Conservation (phyloP, 2,888 invertebrate species). For the Clitarchus hookeri region DNA sequence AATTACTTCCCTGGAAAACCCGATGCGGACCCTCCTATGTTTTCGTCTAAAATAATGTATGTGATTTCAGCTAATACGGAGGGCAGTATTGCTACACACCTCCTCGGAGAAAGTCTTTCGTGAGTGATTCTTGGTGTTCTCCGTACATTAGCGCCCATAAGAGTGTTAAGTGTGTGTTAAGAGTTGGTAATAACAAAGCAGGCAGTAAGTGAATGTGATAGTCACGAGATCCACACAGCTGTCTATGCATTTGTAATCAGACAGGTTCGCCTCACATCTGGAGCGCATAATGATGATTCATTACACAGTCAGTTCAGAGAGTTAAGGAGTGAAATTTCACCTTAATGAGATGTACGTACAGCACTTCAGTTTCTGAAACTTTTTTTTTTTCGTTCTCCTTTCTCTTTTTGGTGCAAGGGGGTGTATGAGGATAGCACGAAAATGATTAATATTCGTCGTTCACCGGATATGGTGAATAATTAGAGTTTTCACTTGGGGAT, state of each 20-base stretch:
- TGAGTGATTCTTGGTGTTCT: not conserved
- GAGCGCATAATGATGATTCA: not conserved
- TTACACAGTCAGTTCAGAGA: not conserved
- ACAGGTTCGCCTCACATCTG: not conserved
- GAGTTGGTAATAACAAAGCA: not conserved
- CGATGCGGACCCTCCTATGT: not conserved
- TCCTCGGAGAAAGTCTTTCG: not conserved
- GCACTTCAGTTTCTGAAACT: not conserved
- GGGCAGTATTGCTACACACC: not conserved
- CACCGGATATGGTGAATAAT: not conserved
- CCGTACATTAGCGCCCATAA: not conserved
- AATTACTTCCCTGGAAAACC: not conserved
- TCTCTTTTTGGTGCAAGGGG: not conserved
- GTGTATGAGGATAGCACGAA: not conserved
- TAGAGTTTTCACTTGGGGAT: not conserved
- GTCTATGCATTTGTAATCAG: conserved; percentile 2
- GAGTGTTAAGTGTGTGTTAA: not conserved
- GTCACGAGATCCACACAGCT: not conserved
- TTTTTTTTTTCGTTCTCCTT: not conserved
- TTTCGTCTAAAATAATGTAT: not conserved
- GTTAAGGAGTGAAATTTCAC: not conserved
- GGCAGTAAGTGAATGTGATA: not conserved
- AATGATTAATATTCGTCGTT: conserved; percentile 3
- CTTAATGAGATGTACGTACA: not conserved
- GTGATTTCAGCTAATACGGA: not conserved